phyloP scores from a whole-genome alignment of 2,113 vertebrate genomes.

The Burhinus bistriatus region DNA sequence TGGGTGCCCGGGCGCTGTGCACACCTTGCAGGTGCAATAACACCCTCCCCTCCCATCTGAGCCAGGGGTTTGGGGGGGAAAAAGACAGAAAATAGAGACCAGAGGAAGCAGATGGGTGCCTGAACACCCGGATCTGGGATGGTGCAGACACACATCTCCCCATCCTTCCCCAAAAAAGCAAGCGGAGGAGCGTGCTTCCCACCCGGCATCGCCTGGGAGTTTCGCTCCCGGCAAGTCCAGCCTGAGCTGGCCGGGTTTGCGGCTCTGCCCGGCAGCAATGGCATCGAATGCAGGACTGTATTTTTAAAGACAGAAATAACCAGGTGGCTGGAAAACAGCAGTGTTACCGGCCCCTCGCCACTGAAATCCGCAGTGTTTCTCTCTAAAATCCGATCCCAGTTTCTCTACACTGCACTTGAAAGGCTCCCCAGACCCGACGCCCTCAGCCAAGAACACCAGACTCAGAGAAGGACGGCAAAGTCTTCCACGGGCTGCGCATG shows the following conservation, averaged over 20 bases:
- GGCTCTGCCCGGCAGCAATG: background rate
- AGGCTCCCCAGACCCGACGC: rapidly evolving
- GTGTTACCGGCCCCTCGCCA: rapidly evolving
- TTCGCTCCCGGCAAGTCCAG: background rate
- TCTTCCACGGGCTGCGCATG: background rate
- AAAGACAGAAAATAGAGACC: rapidly evolving
- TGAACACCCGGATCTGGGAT: rapidly evolving
- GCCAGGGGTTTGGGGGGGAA: background rate
- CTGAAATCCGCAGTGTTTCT: rapidly evolving
- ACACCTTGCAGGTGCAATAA: background rate
- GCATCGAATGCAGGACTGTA: background rate
- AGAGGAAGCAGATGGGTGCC: rapidly evolving
- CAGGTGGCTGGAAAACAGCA: no score
- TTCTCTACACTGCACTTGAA: rapidly evolving
- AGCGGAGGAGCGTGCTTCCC: background rate
- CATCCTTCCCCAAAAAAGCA: background rate
- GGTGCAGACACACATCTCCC: background rate
- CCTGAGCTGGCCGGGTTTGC: background rate
- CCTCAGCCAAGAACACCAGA: background rate
- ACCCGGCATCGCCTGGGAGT: background rate
- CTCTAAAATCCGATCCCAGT: rapidly evolving
- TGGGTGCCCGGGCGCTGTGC: background rate
- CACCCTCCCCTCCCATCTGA: background rate
- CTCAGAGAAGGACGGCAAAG: background rate
- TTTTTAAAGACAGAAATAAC: background rate